Evolutionary conservation across 2,113 vertebrate genomes (phyloP).

Genomic region (Callospermophilus lateralis): DNA sequence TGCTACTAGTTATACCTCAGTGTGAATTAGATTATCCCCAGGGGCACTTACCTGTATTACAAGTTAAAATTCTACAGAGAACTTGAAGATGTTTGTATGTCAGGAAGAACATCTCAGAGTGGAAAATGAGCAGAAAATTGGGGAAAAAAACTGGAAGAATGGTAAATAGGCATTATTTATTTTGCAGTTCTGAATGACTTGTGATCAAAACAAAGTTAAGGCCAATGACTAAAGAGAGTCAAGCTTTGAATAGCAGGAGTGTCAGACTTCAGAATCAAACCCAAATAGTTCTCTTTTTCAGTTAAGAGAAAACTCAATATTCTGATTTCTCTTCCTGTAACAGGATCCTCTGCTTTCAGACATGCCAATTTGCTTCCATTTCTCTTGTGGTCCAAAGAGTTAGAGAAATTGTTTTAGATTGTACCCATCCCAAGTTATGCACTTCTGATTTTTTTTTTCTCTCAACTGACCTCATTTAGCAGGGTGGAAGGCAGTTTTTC

Average conservation of each 20-base stretch:
- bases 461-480: slow-evolving; percentile 88
- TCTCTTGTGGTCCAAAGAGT: slow-evolving; percentile 19
- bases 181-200: not conserved
- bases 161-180: not conserved
- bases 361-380: not conserved
- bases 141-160: no score
- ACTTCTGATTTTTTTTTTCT: slow-evolving; percentile 57
- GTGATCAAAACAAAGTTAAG: not conserved
- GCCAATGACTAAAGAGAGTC: not conserved
- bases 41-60: not conserved
- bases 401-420: slow-evolving; percentile 68
- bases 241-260: not conserved
- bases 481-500: slow-evolving; percentile 89
- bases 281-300: slow-evolving; percentile 38
- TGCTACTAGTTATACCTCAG: not conserved
- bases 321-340: slow-evolving; percentile 15
- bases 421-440: slow-evolving; percentile 49
- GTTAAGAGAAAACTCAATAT: slow-evolving; percentile 41
- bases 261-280: slow-evolving; percentile 26
- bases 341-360: slow-evolving; percentile 2
- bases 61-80: not conserved
- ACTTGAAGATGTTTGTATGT: not conserved
- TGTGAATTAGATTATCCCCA: not conserved
- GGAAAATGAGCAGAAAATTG: not conserved
- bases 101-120: not conserved